phyloP scores from a whole-genome alignment of 2,113 vertebrate species.

The Mixornis gularis region DNA sequence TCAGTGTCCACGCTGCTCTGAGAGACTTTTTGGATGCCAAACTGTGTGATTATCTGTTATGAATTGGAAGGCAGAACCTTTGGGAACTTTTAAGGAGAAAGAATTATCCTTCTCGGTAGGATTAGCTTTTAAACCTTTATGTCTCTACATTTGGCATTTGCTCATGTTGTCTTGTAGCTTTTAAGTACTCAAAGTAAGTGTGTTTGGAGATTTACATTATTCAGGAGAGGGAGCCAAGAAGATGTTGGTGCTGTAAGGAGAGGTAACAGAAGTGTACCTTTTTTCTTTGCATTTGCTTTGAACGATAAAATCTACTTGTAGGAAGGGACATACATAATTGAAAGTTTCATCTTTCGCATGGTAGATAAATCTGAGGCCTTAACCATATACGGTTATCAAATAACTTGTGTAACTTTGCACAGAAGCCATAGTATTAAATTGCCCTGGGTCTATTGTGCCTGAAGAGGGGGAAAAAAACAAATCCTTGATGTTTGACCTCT shows the following conservation, averaged over 20 bases:
- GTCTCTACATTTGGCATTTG: background rate
- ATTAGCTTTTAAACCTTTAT: background rate
- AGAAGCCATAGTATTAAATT: background rate
- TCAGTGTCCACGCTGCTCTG: background rate
- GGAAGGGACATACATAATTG: background rate
- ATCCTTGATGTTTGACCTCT: background rate
- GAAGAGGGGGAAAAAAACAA: background rate
- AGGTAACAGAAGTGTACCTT: background rate
- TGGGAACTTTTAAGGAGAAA: background rate
- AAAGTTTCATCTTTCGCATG: background rate
- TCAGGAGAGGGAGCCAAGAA: background rate
- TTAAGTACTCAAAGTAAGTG: background rate
- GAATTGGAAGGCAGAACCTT: background rate
- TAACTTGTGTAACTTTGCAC: background rate
- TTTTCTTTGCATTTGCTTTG: background rate
- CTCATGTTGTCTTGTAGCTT: background rate
- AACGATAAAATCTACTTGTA: background rate
- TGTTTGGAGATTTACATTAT: background rate
- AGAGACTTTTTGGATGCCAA: background rate
- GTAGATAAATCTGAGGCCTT: background rate
- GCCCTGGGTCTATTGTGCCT: background rate
- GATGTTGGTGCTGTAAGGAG: background rate
- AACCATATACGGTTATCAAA: background rate
- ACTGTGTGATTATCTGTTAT: background rate
- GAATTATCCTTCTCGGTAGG: background rate